Base-by-base conservation (phyloP, 35 echinoderm and acorn worm genomes). In the Diadema setosum region DNA sequence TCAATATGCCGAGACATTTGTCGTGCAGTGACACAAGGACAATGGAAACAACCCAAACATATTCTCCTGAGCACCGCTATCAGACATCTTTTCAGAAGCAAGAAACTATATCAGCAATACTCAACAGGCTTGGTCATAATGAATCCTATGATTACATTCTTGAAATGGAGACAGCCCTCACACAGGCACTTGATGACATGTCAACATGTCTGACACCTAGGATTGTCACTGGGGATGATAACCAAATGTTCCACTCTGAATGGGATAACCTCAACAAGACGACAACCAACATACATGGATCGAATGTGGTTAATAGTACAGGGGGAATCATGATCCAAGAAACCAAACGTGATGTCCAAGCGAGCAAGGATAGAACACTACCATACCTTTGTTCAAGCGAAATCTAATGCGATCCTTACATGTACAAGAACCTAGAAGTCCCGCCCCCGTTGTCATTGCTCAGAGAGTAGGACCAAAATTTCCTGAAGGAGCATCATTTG, bases 311-410 rank as follows among this genome's bases (percentile, higher is more conserved):
- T 5, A 89, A 89, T 69, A 82, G 87, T 18, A 31, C 87, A 52
- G 24, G 70, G 50, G 75, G 87, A 5, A 89, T 89, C 49, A 81
- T 82, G 70, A 89, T 89, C 4, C 87, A 81, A 31, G 87, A 89
- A 50, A 34, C 61, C 29, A 82, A 58, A 59, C 75, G 23, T 25
- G 46, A 44, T 29, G 4, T 23, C 15, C 5, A 83, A 25, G 52
- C 32, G 39, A 5, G 9, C 43, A 83, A 83, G 7, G 44, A 65
- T 11, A 16, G 39, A 45, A 48, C 44, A 12, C 39, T 45, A 20
- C 21, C 81, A 25, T 78, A 33, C 15, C 14, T 5, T 78, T 12
- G 5, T 33, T 20, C 29, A 83, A 32, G 44, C 81, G 21, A 23
- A 83, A 83, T 44, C 16, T 52, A 9, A 52, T n/a, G 44, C 39